Percentiles rank a stretch among this genome's conserved stretches.
Evolutionary conservation across 2,113 vertebrate genomes (phyloP).

Genomic region (Mesocricetus auratus): DNA sequence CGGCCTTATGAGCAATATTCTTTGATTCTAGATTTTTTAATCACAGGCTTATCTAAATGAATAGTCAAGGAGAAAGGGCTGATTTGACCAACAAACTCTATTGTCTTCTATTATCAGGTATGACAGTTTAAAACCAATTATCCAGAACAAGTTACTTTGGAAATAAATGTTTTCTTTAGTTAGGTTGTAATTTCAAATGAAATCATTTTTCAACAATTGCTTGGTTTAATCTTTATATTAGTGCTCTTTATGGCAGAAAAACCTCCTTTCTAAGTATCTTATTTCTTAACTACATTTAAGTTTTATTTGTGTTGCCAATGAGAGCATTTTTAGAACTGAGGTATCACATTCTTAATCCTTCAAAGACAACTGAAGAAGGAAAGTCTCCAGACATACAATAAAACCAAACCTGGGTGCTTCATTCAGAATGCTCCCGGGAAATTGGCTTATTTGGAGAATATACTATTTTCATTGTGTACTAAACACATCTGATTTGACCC

Average conservation of each 20-base stretch:
- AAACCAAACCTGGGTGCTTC: background rate
- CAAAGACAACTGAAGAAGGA: slow-evolving; percentile 15
- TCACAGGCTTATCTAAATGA: background rate
- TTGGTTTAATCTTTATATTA: background rate
- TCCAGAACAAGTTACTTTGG: background rate
- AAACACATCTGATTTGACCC: background rate
- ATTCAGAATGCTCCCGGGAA: background rate
- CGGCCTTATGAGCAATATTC: background rate
- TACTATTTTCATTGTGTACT: background rate
- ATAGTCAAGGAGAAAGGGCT: background rate
- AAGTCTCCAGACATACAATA: background rate
- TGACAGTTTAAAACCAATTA: background rate
- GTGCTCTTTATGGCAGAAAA: background rate
- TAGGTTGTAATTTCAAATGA: background rate
- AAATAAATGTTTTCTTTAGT: background rate
- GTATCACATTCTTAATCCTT: slow-evolving; percentile 30
- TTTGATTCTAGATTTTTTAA: background rate
- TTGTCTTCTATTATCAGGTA: background rate
- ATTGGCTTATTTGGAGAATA: background rate
- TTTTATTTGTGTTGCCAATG: background rate
- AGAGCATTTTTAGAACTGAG: slow-evolving; percentile 22
- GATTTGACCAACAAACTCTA: background rate
- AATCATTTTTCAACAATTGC: background rate
- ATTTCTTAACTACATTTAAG: slow-evolving; percentile 11
- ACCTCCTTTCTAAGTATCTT: background rate